Base-by-base conservation (phyloP, 2,888 invertebrate species). In the Eurois occulta region DNA sequence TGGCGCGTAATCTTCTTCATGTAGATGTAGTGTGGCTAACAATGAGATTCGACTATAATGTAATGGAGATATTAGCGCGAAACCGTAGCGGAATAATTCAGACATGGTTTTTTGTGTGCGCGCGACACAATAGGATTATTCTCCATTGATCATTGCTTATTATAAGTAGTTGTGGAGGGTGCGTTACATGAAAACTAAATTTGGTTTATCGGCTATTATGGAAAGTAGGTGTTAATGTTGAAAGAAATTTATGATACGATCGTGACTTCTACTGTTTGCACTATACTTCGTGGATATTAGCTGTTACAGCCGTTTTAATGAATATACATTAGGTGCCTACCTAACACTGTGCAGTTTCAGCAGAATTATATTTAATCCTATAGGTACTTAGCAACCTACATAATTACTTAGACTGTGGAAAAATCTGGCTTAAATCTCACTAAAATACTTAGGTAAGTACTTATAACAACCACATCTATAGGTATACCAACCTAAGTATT, bases 201-300 rank as follows among this genome's bases (percentile, higher is more conserved):
- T 96, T 96, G 96, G 96, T 96, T 96, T 96, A 96, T 96, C 96
- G 96, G 95, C 95, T 95, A 95, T 96, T 96, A 96, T 96, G 96
- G 95, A 95, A 96, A 96, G 95, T 96, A 96, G 96, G 96, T 96
- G 96, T 94, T 96, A 96, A 96, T 96, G 95, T 95, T 93, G 93
- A 92, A 94, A 92, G 93, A 95, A 94, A 96, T 96, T 96, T 96
- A 96, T 96, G 90, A 92, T 91, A 78, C 85, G 92, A 94, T 95
- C 96, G 96, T 96, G 96, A 96, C 96, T 95, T 94, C 92, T 93
- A 90, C 87, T 90, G 94, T 94, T 93, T 91, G 87, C 90, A 89
- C 88, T 81, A 91, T 90, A 91, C 93, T 94, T 91, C 87, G 93
- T 88, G 92, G 90, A 91, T 89, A 89, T 85, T 77, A 72, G 71